Base-by-base conservation (phyloP, 2,797 vertebrate genomes). In the Holocentrus rufus region DNA sequence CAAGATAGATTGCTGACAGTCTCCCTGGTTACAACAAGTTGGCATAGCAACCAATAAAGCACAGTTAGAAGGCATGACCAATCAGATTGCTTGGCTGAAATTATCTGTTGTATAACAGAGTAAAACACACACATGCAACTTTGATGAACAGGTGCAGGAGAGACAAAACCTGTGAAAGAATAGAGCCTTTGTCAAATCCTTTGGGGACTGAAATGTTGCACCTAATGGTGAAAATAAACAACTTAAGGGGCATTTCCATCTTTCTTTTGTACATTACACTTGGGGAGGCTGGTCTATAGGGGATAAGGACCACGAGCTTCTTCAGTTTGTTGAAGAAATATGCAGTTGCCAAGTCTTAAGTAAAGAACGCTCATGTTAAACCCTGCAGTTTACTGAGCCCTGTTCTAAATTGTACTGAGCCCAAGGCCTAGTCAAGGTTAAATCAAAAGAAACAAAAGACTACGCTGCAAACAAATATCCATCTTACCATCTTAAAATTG, bases 11-110 rank as follows among this genome's bases (percentile, higher is more conserved):
- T 54, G n/a, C 46, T 0, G 11, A 36, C 66, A 27, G 61, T 83
- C 61, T 69, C 55, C 80, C 7, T 74, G 72, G 82, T 82, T 69
- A 82, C 82, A 7, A 34, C 36, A 64, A 55, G 56, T 77, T 75
- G 74, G 74, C 77, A 87, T 69, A 72, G 84, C 68, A 84, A 82
- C 81, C 60, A 15, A 23, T 69, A 65, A 66, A 57, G 27, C 67
- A 34, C 34, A 74, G 47, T 64, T 52, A 67, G 69, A 72, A 65
- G 36, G 11, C 39, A 54, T 60, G 62, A 53, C 34, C 65, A 59
- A 61, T 59, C 20, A 1, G 59, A 30, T 11, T 3, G 65, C 61
- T 59, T 7, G 44, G 39, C 73, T 77, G 57, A 50, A 57, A 74
- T 25, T 2, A 65, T 64, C 23, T 52, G 30, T 60, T 59, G 71